A percentile compares a stretch with the other conserved stretches of the same genome.
Evolutionary conservation across 2,888 invertebrate species (phyloP).

Genomic region (Bombyx huttoni): DNA sequence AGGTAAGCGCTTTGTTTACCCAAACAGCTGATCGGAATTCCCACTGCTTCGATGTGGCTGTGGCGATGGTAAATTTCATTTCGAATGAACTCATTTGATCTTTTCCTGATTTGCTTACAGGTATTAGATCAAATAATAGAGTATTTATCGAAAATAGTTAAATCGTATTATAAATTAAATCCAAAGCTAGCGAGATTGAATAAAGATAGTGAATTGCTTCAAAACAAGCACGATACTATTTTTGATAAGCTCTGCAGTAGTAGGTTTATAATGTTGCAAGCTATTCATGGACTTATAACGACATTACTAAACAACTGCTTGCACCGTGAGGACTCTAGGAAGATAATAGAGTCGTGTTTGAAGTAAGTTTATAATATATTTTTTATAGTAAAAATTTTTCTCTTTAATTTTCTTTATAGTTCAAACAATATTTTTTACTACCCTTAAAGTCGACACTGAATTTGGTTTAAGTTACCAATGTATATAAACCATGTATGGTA

Average conservation of each 20-base stretch:
- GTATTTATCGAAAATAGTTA: constrained; percentile 63
- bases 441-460: no score
- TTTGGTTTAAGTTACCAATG: no score
- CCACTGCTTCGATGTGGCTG: neutral
- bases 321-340: constrained; percentile 72
- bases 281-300: constrained; percentile 64
- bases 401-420: no score
- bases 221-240: constrained; percentile 64
- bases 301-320: constrained; percentile 66
- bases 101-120: constrained; percentile 37
- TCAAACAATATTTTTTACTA: no score
- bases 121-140: constrained; percentile 72
- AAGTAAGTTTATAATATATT: constrained; percentile 39
- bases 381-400: no score
- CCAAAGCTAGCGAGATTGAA: constrained; percentile 59
- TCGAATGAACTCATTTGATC: no score
- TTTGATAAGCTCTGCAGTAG: constrained; percentile 66
- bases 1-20: constrained; percentile 28
- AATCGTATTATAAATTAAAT: constrained; percentile 66
- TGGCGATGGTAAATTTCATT: no score
- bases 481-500: no score
- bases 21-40: neutral
- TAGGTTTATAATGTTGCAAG: constrained; percentile 69
- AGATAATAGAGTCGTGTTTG: constrained; percentile 68
- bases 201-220: constrained; percentile 45